Base-by-base conservation (phyloP, 2,888 invertebrate species). In the Chrysomela aeneicollis region DNA sequence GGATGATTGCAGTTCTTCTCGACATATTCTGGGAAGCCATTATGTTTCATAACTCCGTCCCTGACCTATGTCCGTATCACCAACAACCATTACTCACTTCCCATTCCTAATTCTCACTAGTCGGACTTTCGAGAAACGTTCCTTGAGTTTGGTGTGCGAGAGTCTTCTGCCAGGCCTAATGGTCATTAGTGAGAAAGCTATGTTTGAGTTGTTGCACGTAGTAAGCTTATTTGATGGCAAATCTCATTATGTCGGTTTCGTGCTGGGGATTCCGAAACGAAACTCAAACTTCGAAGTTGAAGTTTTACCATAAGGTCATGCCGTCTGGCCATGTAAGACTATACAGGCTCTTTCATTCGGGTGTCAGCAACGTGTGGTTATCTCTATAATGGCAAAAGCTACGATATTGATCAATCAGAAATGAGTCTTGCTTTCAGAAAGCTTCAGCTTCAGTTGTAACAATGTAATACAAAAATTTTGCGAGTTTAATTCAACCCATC, bases 121-220 rank as follows among this genome's bases (percentile, higher is more conserved):
- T 49, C 12, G 22, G 22, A 49, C 19, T 19, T 49, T 19, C n/a
- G 49, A 42, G 49, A 49, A 21, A 17, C 49, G n/a, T 19, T 19
- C 21, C 49, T 49, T 17, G 15, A 49, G 49, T 21, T 21, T n/a
- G 22, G 49, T 19, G 42, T 42, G 15, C 42, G 19, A 19, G 49
- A 12, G 21, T 49, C 22, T 22, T 49, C 49, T 10, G 2, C 21
- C 22, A 5, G n/a, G 49, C 12, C 22, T 49, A n/a, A 49, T 21
- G 49, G 22, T 49, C 49, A 49, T 49, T 49, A 49, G 49, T 10
- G 22, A n/a, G n/a, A 19, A 22, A 49, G 49, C 49, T 49, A 47
- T 47, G 47, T 47, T 47, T 47, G 47, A 49, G 49, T 49, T 49
- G 49, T 49, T 49, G 49, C 49, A 49, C 22, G 22, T 49, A 49